Conservation (phyloP, 2,888 invertebrate genomes). For the Morinoia aosen region DNA sequence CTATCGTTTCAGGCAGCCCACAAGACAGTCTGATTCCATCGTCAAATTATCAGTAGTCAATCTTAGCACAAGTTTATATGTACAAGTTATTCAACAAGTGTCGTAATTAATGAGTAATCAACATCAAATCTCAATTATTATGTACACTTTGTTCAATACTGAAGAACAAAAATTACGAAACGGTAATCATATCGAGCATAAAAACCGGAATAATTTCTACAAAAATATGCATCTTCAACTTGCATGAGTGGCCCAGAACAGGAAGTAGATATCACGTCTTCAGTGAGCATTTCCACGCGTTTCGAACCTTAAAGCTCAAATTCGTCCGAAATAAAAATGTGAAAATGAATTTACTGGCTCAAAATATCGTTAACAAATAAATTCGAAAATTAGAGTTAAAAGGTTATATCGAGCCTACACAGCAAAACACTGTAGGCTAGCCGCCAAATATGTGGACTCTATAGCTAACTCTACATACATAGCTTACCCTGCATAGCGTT, state of each 20-base stretch:
- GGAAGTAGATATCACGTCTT: background rate
- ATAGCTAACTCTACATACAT: conserved; percentile 32
- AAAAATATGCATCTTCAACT: conserved; percentile 17
- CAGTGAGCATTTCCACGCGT: background rate
- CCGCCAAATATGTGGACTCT: background rate
- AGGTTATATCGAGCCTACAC: background rate
- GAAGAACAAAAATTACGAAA: background rate
- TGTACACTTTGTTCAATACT: conserved; percentile 28
- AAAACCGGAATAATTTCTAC: background rate
- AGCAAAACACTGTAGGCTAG: background rate
- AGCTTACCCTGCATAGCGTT: conserved; percentile 48
- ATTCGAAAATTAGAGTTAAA: background rate
- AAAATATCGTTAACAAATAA: background rate
- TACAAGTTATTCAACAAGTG: conserved; percentile 47
- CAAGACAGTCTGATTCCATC: background rate
- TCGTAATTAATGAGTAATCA: conserved; percentile 49
- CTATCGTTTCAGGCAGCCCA: background rate
- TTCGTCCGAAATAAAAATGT: background rate
- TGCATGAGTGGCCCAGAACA: background rate
- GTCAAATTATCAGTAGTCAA: conserved; percentile 32
- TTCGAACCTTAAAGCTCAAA: background rate
- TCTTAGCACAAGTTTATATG: conserved; percentile 36
- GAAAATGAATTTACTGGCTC: background rate
- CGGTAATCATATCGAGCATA: background rate
- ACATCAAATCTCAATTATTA: conserved; percentile 39